Percentiles rank a stretch among this genome's conserved stretches.
These are phyloP conservation scores for Psittacara wagleri DNA, from an alignment of 2,113 vertebrate genomes.

Conservation along the genomic window DNA sequence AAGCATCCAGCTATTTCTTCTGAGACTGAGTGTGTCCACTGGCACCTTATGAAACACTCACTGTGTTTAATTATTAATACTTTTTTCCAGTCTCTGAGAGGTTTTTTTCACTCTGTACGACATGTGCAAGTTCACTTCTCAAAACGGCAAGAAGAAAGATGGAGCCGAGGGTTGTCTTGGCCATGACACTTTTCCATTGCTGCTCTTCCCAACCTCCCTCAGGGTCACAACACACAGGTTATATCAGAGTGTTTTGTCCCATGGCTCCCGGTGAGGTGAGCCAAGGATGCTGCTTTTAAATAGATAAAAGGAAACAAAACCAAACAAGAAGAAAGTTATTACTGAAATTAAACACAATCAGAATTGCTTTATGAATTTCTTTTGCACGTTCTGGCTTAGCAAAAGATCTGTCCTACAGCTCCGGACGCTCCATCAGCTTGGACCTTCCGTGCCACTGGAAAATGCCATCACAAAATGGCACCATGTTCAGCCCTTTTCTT, in stretches of 20 bases:
- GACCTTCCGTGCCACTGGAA: background rate
- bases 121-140: background rate
- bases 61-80: constrained; percentile 10
- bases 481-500: background rate
- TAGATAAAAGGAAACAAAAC: background rate
- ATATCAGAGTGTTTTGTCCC: background rate
- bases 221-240: background rate
- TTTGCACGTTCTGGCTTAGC: background rate
- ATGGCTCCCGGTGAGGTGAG: background rate
- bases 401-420: background rate
- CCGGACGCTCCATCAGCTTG: background rate
- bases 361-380: background rate
- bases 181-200: background rate
- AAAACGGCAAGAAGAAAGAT: background rate
- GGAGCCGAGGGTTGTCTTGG: background rate
- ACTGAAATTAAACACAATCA: background rate
- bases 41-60: background rate
- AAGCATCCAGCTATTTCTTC: background rate
- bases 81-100: background rate
- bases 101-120: background rate
- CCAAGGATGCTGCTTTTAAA: background rate
- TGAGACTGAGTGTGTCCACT: background rate
- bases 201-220: background rate
- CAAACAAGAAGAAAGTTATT: background rate
- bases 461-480: background rate